Base-by-base conservation (phyloP, 2,113 vertebrate species). In the Hassar affinis region DNA sequence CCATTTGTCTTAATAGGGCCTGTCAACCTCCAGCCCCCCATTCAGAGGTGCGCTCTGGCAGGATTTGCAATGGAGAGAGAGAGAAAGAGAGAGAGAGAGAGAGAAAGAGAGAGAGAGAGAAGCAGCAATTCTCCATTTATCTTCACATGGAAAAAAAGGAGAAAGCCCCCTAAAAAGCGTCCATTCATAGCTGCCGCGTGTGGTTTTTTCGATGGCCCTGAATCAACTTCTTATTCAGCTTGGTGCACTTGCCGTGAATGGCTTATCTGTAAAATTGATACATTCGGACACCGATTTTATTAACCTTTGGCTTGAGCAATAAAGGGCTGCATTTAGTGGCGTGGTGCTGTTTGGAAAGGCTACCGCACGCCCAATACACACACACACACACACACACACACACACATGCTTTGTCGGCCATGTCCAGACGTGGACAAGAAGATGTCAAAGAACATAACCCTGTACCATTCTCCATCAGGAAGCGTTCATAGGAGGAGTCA, bases 1-100 rank as follows among this genome's bases (percentile, higher is more conserved):
- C 95, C 95, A 95, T 98, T 98, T 98, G 97, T 99, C 97, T 98
- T 98, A 98, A 98, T 98, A 98, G 95, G 96, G 95, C 93, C 95
- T 97, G 97, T 98, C 97, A 98, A 95, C 95, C 96, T 95, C 96
- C 93, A 95, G 95, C 95, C 95, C 95, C 69, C 96, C 95, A 96
- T 97, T 97, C 96, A 95, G 93, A 93, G 96, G 96, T 96, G 96
- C 96, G 96, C 97, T 96, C 96, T 96, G 95, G 96, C 95, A 95
- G 93, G 88, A 91, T 88, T 91, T 79, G 94, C 91, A 93, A 93
- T 93, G 94, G 95, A 96, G 45, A 62, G 95, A 74, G 45, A 49
- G 66, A 22, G 25, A 74, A n/a, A 30, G 71, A 49, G 71, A 72
- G 69, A 47, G 69, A 49, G 69, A 49, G 42, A 72, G 69, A n/a